phyloP scores from a whole-genome alignment of 2,797 vertebrate genomes.

The Oryzias sinensis region DNA sequence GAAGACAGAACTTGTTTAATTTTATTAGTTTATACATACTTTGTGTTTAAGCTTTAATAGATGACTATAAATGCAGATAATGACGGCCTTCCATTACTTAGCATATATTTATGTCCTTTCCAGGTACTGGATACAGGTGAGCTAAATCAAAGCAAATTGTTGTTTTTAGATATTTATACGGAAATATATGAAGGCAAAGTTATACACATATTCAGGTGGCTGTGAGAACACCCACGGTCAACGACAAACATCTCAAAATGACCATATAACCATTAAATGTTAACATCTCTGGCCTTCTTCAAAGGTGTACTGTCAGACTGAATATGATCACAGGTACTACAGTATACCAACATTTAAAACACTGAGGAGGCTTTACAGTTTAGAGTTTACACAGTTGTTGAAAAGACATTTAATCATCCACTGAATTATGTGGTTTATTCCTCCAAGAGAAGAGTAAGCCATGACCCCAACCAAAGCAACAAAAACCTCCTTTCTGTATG shows the following conservation, averaged over 20 bases:
- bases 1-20: constrained; percentile 72
- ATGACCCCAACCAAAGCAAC: constrained; percentile 59
- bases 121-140: constrained; percentile 60
- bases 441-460: constrained; percentile 55
- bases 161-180: constrained; percentile 23
- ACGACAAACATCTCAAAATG: constrained; percentile 64
- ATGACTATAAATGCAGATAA: constrained; percentile 72
- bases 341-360: constrained; percentile 77
- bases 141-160: constrained; percentile 58
- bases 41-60: constrained; percentile 68
- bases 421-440: constrained; percentile 48
- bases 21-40: constrained; percentile 71
- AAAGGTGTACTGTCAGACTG: constrained; percentile 52
- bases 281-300: constrained; percentile 31
- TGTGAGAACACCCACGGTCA: constrained; percentile 55
- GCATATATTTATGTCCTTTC: constrained; percentile 55
- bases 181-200: constrained; percentile 71
- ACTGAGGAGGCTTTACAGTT: constrained; percentile 74
- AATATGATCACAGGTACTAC: constrained; percentile 76
- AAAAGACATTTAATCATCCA: constrained; percentile 62
- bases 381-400: constrained; percentile 71
- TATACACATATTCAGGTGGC: constrained; percentile 73
- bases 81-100: constrained; percentile 58
- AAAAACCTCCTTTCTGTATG: constrained; percentile 11
- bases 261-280: constrained; percentile 55